Evolutionary conservation across 2,797 vertebrate species (phyloP), one percentile per base, ranked within the genome.

Genomic region (Setipinna tenuifilis): DNA sequence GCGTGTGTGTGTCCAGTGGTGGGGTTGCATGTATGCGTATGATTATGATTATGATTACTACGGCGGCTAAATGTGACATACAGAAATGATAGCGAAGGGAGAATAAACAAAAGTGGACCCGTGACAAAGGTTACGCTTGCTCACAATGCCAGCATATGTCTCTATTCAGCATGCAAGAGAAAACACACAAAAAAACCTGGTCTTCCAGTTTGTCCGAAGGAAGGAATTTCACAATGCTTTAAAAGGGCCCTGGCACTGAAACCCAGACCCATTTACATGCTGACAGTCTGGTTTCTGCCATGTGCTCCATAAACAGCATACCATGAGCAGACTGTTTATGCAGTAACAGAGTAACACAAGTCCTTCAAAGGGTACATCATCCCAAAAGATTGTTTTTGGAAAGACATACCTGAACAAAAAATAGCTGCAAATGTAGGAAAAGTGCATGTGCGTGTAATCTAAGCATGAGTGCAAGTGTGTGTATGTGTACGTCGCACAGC

Each of bases 121-220:
- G 84, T 82, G 81, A 19, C 83, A 41, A 44, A 86, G 83, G 35
- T n/a, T 71, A 3, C 21, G 48, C 57, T 10, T 61, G 71, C 48
- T 86, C 62, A 88, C 62, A 86, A 50, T 50, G 78, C 2, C 5
- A 58, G 58, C 35, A 75, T 83, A 85, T 78, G 23, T 81, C 82
- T 6, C 48, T 41, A 54, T 54, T 75, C 31, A 75, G 35, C 6
- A 65, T 11, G 19, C 10, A 65, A n/a, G 61, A 23, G 25, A 23
- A 65, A n/a, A 0, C 0, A 28, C 25, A 78, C 6, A 78, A 0
- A 41, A 78, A 31, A 92, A 93, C 88, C 83, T 85, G 91, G 90
- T 88, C 88, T 91, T 93, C 94, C 90, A 90, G 93, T 94, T 93
- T 87, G 54, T 6, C 91, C 12, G 46, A 87, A 84, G 35, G 46